phyloP scores from a whole-genome alignment of 2,888 invertebrate species.

The Drosophila lutescens region DNA sequence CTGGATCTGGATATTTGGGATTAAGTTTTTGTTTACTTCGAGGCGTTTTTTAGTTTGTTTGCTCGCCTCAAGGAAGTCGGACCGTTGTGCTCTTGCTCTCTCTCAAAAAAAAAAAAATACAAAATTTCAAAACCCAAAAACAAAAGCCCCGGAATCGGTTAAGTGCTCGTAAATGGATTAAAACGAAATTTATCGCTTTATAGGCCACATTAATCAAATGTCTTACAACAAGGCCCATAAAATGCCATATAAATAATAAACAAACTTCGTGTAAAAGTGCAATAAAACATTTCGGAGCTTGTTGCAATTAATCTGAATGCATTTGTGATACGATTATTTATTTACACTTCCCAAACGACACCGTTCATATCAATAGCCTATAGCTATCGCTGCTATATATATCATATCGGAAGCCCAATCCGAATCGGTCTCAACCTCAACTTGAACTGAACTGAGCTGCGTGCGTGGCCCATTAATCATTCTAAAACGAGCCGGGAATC shows the following conservation, averaged over 20 bases:
- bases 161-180: conserved; percentile 73
- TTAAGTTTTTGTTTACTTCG: conserved; percentile 83
- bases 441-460: conserved; percentile 34
- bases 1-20: conserved; percentile 79
- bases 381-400: conserved; percentile 40
- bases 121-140: background rate
- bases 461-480: conserved; percentile 42
- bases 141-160: conserved; percentile 36
- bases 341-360: conserved; percentile 30
- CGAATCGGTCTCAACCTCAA: conserved; percentile 27
- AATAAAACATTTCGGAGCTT: conserved; percentile 39
- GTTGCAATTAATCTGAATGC: conserved; percentile 48
- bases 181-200: conserved; percentile 61
- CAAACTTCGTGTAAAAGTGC: conserved; percentile 51
- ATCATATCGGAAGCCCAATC: conserved; percentile 10
- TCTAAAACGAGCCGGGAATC: conserved; percentile 41
- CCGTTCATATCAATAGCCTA: conserved; percentile 25
- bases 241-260: conserved; percentile 57
- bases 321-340: conserved; percentile 42
- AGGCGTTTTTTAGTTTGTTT: conserved; percentile 82
- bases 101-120: conserved; percentile 12
- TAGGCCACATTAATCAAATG: conserved; percentile 66
- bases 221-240: conserved; percentile 57
- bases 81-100: conserved; percentile 59
- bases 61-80: conserved; percentile 81